A percentile compares a stretch with the other conserved stretches of the same genome.
Evolutionary conservation across 1,140 invertebrate species (phyloP).

Genomic region (Drosophila sulfurigaster): DNA sequence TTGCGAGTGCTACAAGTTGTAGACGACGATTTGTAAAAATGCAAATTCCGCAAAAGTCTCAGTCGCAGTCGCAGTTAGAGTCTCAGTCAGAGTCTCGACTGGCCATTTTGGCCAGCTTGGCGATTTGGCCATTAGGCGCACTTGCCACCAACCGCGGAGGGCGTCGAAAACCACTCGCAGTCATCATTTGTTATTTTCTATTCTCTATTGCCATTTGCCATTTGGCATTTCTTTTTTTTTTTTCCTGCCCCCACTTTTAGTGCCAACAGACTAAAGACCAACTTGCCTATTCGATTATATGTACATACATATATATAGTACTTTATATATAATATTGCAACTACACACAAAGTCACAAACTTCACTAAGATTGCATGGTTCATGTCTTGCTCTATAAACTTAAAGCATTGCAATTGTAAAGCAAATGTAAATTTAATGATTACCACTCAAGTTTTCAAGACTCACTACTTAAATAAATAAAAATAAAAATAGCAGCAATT

Average conservation of each 20-base stretch:
- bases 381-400: too few species aligned
- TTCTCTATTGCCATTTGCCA: slow-evolving; percentile 4
- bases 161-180: slow-evolving; percentile 31
- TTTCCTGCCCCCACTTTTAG: not conserved
- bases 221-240: slow-evolving; percentile 8
- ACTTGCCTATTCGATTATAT: slow-evolving; percentile 26
- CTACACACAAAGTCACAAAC: too few species aligned
- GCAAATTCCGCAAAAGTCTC: slow-evolving; percentile 38
- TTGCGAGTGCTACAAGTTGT: slow-evolving; percentile 55
- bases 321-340: too few species aligned
- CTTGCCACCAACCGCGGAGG: slow-evolving; percentile 43
- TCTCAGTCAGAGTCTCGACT: not conserved
- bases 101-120: slow-evolving; percentile 7
- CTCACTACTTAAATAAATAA: too few species aligned
- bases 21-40: slow-evolving; percentile 57
- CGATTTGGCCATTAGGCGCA: slow-evolving; percentile 49
- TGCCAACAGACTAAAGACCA: slow-evolving; percentile 20
- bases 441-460: too few species aligned
- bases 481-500: too few species aligned
- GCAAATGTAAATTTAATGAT: too few species aligned
- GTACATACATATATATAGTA: not conserved
- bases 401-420: too few species aligned
- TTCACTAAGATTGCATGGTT: too few species aligned
- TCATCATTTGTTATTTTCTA: slow-evolving; percentile 53
- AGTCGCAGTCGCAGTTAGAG: not conserved